Evolutionary conservation across 2,113 vertebrate species (phyloP).

Genomic region (Hucho hucho): DNA sequence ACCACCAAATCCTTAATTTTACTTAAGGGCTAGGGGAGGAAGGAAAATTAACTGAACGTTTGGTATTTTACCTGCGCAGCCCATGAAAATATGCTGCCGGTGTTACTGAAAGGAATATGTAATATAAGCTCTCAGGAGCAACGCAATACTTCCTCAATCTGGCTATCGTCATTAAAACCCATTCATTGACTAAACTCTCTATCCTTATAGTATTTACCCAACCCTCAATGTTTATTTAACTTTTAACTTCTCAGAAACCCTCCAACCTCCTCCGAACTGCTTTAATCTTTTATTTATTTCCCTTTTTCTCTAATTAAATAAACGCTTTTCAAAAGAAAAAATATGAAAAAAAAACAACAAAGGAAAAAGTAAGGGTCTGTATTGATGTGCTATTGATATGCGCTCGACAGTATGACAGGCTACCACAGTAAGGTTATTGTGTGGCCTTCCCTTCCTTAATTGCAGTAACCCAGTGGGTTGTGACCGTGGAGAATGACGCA

Average conservation of each 20-base stretch:
- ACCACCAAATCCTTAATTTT: slow-evolving; percentile 52
- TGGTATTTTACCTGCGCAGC: slow-evolving; percentile 29
- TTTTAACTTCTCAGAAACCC: slow-evolving; percentile 18
- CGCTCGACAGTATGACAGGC: slow-evolving; percentile 19
- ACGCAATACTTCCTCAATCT: slow-evolving; percentile 43
- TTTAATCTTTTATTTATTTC: slow-evolving; percentile 32
- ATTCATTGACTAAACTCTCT: slow-evolving; percentile 7
- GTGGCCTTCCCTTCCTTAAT: slow-evolving; percentile 43
- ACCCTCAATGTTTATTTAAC: slow-evolving; percentile 23
- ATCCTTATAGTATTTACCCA: slow-evolving; percentile 37
- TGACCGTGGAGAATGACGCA: slow-evolving; percentile 55
- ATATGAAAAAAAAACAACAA: too few relatives aligned
- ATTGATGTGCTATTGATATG: slow-evolving; percentile 58
- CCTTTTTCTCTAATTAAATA: slow-evolving; percentile 47
- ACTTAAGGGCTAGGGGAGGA: slow-evolving; percentile 41
- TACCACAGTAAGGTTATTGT: slow-evolving; percentile 70
- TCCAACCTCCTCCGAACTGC: slow-evolving; percentile 5
- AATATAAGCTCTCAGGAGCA: slow-evolving; percentile 30
- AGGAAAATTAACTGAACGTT: slow-evolving; percentile 51
- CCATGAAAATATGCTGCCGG: slow-evolving; percentile 37
- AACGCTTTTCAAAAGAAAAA: slow-evolving; percentile 27
- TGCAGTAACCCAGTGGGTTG: slow-evolving; percentile 54
- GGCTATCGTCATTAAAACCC: slow-evolving; percentile 23
- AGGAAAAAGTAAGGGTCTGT: neutral
- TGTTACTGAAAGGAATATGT: slow-evolving; percentile 47